These are phyloP conservation scores for Leptopilina boulardi DNA, from an alignment of 1,140 invertebrate species.

Conservation along the genomic window DNA sequence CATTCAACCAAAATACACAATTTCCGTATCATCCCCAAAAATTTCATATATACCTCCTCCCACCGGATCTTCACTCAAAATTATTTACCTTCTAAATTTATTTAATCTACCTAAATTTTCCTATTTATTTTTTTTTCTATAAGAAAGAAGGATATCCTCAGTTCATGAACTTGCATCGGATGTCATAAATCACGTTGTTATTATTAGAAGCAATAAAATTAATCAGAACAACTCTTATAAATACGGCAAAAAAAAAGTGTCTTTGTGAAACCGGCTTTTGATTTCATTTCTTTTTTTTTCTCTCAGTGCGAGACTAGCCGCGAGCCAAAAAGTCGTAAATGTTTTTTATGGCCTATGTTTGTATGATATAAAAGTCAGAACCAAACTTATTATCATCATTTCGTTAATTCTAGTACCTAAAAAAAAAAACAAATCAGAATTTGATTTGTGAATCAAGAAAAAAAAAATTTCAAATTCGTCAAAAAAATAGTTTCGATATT, in stretches of 20 bases:
- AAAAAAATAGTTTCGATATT: no score
- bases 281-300: neutral
- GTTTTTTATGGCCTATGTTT: conserved; percentile 30
- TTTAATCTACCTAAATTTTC: no score
- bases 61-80: neutral
- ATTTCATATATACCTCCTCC: no score
- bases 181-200: neutral
- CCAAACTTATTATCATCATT: conserved; percentile 26
- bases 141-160: neutral
- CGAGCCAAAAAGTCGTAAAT: conserved; percentile 32
- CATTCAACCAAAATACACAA: neutral
- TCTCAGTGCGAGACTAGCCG: conserved; percentile 6
- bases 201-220: conserved; percentile 21
- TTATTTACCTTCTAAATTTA: no score
- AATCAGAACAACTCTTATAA: conserved; percentile 33
- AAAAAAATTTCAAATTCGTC: neutral
- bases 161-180: conserved; percentile 19
- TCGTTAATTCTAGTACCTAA: conserved; percentile 7
- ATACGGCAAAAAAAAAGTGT: neutral
- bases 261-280: conserved; percentile 25
- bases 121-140: neutral
- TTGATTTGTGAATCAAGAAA: no score
- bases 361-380: conserved; percentile 28
- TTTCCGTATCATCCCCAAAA: conserved; percentile 4
- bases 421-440: neutral